Conservation (phyloP, 2,797 vertebrate genomes). For the Balearica regulorum region DNA sequence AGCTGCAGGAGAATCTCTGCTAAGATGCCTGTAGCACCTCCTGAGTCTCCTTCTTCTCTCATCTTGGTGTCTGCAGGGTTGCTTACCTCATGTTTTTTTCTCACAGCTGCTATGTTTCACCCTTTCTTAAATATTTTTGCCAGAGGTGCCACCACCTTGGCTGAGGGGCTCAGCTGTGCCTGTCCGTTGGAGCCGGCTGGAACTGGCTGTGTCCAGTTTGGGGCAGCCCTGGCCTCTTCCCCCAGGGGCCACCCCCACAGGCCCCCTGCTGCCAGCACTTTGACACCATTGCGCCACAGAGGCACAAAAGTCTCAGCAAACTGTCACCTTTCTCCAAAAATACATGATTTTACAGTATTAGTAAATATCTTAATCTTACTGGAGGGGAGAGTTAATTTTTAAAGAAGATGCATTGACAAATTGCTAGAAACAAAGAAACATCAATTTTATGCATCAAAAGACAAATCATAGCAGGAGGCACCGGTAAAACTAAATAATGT, state of each 20-base stretch:
- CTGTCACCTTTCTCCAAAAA: background rate
- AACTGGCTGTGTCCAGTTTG: background rate
- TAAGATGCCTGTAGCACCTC: background rate
- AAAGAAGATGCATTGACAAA: background rate
- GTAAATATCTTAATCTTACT: background rate
- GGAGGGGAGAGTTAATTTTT: background rate
- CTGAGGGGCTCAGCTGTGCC: fast-evolving
- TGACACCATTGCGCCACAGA: background rate
- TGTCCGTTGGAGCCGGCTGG: fast-evolving
- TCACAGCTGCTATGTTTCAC: background rate
- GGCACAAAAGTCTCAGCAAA: background rate
- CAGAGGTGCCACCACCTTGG: background rate
- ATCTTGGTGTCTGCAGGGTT: fast-evolving
- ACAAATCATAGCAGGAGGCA: background rate
- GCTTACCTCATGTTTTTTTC: background rate
- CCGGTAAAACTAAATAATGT: background rate
- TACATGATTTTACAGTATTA: background rate
- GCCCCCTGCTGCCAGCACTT: background rate
- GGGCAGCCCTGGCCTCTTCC: background rate
- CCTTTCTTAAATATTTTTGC: background rate
- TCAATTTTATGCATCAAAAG: background rate
- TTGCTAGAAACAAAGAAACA: background rate
- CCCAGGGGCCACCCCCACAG: too few relatives aligned
- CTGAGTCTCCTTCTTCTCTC: background rate
- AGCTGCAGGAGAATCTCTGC: background rate